Evolutionary conservation across 2,797 vertebrate genomes (phyloP), one percentile per base, ranked within the genome.

Genomic region (Chelmon rostratus): DNA sequence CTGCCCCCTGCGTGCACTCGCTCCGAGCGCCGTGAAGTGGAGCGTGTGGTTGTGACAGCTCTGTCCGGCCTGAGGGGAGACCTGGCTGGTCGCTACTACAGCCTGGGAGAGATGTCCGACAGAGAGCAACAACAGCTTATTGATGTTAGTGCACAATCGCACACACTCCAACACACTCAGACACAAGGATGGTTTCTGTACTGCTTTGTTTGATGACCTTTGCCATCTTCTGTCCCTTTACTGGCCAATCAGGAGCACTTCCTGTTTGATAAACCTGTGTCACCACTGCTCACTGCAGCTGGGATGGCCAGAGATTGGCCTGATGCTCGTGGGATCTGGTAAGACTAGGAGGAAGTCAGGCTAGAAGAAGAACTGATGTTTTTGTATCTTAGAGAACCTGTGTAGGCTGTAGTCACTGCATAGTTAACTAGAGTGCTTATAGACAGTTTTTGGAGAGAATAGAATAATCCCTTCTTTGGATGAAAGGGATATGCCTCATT

Each of bases 221-320:
- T 81, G 61, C 44, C 44, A 23, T 77, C 53, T 63, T 88, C 46
- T 89, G 68, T 89, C 65, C 84, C 77, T 78, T 66, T 28, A 56
- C 78, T 83, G 87, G 71, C 42, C 77, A 87, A 83, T 82, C 87
- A 98, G 97, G 97, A 98, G 81, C 97, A 98, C 91, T 97, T 98
- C 91, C 95, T 98, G 79, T 98, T 98, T 94, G 97, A 98, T 94
- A 98, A 98, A 85, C 97, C 97, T 35, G 97, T 98, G 84, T 98
- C 97, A 88, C 97, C 97, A 74, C 95, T 98, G 94, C 95, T 98
- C 84, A 97, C 94, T 6, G 89, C 97, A 86, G 96, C 97, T 72
- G 97, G 97, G 90, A 98, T 98, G 97, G 97, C 97, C 85, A 96
- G 97, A 77, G 97, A 98, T 91, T 98, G 97, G 97, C 97, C 97